phyloP scores from a whole-genome alignment of 2,797 vertebrate species.

The Rhynchonycteris naso region DNA sequence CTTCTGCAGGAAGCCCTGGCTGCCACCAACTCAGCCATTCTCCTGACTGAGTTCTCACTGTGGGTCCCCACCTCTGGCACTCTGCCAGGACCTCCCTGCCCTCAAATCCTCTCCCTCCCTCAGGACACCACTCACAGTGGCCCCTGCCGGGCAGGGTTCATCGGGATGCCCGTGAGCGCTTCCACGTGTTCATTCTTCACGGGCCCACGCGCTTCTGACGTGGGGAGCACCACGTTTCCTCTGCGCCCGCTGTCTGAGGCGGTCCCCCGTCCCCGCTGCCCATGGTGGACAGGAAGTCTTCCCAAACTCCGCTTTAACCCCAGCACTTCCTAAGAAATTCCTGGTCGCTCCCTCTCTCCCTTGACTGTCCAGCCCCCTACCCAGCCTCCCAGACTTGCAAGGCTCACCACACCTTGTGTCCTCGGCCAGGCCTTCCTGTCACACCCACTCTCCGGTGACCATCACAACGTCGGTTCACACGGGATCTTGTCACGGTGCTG shows the following conservation, averaged over 20 bases:
- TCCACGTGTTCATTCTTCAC: fast-evolving
- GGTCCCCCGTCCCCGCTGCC: too few relatives aligned
- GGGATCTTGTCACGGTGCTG: fast-evolving
- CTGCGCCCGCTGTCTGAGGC: background rate
- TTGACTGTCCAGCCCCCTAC: fast-evolving
- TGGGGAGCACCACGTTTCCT: fast-evolving
- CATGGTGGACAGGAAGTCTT: too few relatives aligned
- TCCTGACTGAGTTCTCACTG: background rate
- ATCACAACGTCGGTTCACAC: fast-evolving
- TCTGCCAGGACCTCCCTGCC: background rate
- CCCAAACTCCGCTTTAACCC: fast-evolving
- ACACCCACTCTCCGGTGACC: background rate
- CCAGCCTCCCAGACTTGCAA: fast-evolving
- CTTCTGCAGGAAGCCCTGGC: background rate
- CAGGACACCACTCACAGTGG: background rate
- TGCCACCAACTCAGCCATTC: background rate
- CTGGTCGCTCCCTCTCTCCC: fast-evolving
- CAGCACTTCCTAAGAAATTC: fast-evolving
- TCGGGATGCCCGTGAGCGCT: fast-evolving
- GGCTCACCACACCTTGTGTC: background rate
- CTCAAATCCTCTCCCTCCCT: background rate
- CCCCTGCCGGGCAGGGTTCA: fast-evolving
- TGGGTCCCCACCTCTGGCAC: background rate
- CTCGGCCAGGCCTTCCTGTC: too few relatives aligned
- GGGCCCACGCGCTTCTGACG: fast-evolving